phyloP scores from a whole-genome alignment of 2,888 invertebrate species.

The Leptopterna dolabrata region DNA sequence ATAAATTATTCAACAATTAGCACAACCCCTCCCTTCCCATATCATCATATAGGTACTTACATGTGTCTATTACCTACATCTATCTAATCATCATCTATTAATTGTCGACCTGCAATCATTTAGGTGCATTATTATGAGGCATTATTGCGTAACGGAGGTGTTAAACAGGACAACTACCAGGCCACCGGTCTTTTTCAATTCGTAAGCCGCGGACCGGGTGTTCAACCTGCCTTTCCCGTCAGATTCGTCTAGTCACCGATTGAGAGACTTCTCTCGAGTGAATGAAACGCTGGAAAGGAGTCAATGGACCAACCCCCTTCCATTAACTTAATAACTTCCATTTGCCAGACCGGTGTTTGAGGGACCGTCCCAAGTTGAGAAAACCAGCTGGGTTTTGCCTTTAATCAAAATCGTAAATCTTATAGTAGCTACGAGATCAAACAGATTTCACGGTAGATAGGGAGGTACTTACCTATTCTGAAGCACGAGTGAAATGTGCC shows the following conservation, averaged over 20 bases:
- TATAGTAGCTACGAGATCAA: not conserved
- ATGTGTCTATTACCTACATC: too few species aligned
- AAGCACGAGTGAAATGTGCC: too few species aligned
- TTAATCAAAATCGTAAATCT: slow-evolving; percentile 14
- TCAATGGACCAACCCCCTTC: slow-evolving; percentile 33
- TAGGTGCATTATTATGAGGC: too few species aligned
- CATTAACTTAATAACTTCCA: slow-evolving; percentile 35
- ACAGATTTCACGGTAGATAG: not conserved
- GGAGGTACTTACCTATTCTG: too few species aligned
- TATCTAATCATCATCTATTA: too few species aligned
- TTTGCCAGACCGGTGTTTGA: slow-evolving; percentile 15
- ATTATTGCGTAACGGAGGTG: too few species aligned
- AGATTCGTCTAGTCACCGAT: slow-evolving; percentile 12
- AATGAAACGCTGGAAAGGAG: slow-evolving; percentile 9
- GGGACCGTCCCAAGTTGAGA: not conserved
- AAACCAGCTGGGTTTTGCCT: not conserved
- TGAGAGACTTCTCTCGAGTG: not conserved
- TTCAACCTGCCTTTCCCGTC: not conserved
- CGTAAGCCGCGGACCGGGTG: not conserved
- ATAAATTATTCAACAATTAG: too few species aligned
- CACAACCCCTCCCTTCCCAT: too few species aligned
- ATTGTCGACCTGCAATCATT: too few species aligned
- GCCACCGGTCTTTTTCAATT: too few species aligned
- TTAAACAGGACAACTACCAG: too few species aligned
- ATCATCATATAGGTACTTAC: too few species aligned